phyloP scores from a whole-genome alignment of 2,888 invertebrate species.

The Nemurella pictetii region DNA sequence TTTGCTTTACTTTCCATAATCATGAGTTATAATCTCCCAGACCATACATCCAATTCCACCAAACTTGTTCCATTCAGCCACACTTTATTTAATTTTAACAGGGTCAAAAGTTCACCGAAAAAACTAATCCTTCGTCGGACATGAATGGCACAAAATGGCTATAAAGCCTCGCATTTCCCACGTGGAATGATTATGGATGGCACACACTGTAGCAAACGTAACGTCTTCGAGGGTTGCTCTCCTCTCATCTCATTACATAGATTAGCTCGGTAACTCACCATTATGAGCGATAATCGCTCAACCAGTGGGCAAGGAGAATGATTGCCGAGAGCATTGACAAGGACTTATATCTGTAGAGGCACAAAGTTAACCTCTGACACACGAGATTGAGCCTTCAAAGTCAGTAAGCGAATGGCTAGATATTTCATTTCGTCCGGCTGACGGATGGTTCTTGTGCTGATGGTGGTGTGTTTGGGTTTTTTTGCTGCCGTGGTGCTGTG shows the following conservation, averaged over 20 bases:
- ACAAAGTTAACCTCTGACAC: neutral
- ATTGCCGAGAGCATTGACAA: neutral
- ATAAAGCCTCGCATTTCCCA: neutral
- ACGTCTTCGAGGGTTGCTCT: neutral
- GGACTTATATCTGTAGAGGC: neutral
- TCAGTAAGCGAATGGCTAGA: neutral
- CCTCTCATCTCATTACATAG: neutral
- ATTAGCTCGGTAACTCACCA: neutral
- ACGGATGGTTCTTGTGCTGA: neutral
- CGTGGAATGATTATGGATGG: neutral
- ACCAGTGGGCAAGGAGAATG: neutral
- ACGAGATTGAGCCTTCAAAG: neutral
- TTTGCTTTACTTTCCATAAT: neutral
- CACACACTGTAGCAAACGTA: too few species aligned
- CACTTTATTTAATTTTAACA: neutral
- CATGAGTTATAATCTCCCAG: neutral
- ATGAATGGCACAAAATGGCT: too few species aligned
- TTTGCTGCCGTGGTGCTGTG: neutral
- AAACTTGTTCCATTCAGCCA: neutral
- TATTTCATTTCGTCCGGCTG: neutral
- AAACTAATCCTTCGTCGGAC: neutral
- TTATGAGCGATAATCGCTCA: neutral
- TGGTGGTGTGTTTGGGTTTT: neutral
- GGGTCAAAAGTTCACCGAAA: neutral
- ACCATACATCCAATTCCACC: neutral